Conservation (phyloP, 2,797 vertebrate species). For the Myoxocephalus aenaeus region DNA sequence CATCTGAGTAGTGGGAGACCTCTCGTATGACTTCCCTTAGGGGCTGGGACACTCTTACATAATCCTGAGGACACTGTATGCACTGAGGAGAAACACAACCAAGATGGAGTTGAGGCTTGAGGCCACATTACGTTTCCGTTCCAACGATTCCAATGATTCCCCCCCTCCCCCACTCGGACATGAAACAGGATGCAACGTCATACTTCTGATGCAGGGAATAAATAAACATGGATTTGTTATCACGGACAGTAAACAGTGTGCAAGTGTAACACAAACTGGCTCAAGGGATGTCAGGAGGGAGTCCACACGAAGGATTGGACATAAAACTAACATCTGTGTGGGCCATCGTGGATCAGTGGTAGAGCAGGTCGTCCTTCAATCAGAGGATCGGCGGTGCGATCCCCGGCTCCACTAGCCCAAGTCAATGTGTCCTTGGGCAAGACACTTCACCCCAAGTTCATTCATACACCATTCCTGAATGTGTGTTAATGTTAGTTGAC, state of each 20-base stretch:
- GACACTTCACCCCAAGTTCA: too few relatives aligned
- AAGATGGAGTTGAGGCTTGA: not conserved
- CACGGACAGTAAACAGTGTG: not conserved
- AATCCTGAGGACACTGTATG: not conserved
- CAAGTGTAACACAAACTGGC: not conserved
- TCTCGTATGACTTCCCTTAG: not conserved
- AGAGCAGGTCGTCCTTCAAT: too few relatives aligned
- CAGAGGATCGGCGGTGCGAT: too few relatives aligned
- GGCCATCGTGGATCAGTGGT: too few relatives aligned
- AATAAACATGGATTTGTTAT: not conserved
- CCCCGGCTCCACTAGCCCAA: too few relatives aligned
- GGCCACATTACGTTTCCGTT: not conserved
- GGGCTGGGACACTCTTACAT: not conserved
- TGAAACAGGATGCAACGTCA: slow-evolving; percentile 1
- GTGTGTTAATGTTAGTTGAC: too few relatives aligned
- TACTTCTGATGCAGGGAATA: not conserved
- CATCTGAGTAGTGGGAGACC: not conserved
- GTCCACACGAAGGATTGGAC: not conserved
- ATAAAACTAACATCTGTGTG: not conserved
- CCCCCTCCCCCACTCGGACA: not conserved
- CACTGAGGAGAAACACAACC: not conserved
- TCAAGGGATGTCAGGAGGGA: not conserved
- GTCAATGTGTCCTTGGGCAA: too few relatives aligned
- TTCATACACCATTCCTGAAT: too few relatives aligned
- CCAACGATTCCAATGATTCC: too few relatives aligned